Percentiles rank a stretch among this genome's conserved stretches.
Evolutionary conservation across 2,888 invertebrate species (phyloP).

Genomic region (Monopis laevigella): DNA sequence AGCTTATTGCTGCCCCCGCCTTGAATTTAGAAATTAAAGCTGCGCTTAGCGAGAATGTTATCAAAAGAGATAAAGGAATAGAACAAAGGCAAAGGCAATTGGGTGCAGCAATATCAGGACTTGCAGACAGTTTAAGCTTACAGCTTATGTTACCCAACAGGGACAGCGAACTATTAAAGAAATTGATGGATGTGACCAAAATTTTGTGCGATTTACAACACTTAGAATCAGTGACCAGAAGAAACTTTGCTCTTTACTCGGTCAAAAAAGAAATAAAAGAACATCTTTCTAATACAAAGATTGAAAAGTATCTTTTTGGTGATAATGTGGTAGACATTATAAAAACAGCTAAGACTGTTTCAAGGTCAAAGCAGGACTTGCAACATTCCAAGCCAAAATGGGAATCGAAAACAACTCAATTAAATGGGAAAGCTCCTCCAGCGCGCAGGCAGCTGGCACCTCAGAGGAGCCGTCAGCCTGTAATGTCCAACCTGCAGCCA

Average conservation of each 20-base stretch:
- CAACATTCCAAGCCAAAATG: slow-evolving; percentile 11
- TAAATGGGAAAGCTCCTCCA: no score
- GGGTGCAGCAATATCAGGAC: slow-evolving; percentile 17
- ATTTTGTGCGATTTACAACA: slow-evolving; percentile 18
- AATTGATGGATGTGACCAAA: slow-evolving; percentile 17
- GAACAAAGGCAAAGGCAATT: slow-evolving; percentile 22
- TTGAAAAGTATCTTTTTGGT: slow-evolving; percentile 19
- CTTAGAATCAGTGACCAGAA: slow-evolving; percentile 16
- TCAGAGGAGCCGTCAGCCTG: no score
- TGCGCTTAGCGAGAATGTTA: slow-evolving; percentile 17
- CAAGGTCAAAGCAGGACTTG: slow-evolving; percentile 18
- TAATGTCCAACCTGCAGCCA: no score
- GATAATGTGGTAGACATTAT: slow-evolving; percentile 18
- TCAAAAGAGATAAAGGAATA: slow-evolving; percentile 21
- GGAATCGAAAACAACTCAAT: no score
- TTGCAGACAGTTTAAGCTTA: slow-evolving; percentile 16
- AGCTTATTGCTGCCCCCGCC: slow-evolving; percentile 19
- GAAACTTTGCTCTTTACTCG: slow-evolving; percentile 16
- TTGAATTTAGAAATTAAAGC: slow-evolving; percentile 22
- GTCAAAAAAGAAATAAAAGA: slow-evolving; percentile 21
- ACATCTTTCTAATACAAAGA: slow-evolving; percentile 18
- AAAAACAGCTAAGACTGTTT: slow-evolving; percentile 20
- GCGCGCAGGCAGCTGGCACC: no score
- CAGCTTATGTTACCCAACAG: slow-evolving; percentile 13
- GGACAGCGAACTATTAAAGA: slow-evolving; percentile 7